phyloP scores from a whole-genome alignment of 2,797 vertebrate genomes.

The Poeciliopsis turneri region DNA sequence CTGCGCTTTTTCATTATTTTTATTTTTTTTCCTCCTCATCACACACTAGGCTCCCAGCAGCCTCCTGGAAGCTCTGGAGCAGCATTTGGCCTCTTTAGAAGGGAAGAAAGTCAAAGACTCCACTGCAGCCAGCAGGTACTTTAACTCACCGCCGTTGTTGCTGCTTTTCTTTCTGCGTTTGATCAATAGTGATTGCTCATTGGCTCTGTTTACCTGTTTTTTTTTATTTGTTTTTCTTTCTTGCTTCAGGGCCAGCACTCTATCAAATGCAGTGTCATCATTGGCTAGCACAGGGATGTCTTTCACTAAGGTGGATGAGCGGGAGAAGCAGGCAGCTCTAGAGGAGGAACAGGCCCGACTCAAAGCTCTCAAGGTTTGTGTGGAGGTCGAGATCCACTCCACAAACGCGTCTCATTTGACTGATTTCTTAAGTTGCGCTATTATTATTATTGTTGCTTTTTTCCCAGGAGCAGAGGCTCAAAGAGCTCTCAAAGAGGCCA shows the following conservation, averaged over 20 bases:
- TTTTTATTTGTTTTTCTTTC: slow-evolving; percentile 27
- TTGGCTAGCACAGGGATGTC: slow-evolving; percentile 97
- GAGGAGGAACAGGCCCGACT: slow-evolving; percentile 97
- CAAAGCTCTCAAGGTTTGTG: slow-evolving; percentile 94
- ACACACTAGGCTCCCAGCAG: slow-evolving; percentile 93
- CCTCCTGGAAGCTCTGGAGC: slow-evolving; percentile 98
- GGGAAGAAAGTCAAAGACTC: slow-evolving; percentile 99
- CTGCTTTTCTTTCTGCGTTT: slow-evolving; percentile 8
- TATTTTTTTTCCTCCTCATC: slow-evolving; percentile 11
- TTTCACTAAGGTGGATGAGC: slow-evolving; percentile 98
- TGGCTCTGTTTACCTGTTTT: slow-evolving; percentile 17
- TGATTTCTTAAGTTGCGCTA: slow-evolving; percentile 19
- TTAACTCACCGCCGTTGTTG: slow-evolving; percentile 5
- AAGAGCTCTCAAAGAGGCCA: slow-evolving; percentile 97
- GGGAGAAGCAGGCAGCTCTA: slow-evolving; percentile 98
- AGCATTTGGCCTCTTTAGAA: slow-evolving; percentile 98
- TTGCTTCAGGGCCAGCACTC: slow-evolving; percentile 90
- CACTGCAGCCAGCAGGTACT: slow-evolving; percentile 96
- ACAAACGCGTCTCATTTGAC: neutral
- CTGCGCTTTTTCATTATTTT: slow-evolving; percentile 34
- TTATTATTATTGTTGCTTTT: neutral
- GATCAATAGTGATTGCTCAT: neutral
- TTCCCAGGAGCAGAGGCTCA: slow-evolving; percentile 92
- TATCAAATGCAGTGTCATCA: slow-evolving; percentile 97
- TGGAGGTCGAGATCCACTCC: no score